These are phyloP conservation scores for Festucalex cinctus DNA, from an alignment of 2,113 vertebrate genomes.

Conservation along the genomic window DNA sequence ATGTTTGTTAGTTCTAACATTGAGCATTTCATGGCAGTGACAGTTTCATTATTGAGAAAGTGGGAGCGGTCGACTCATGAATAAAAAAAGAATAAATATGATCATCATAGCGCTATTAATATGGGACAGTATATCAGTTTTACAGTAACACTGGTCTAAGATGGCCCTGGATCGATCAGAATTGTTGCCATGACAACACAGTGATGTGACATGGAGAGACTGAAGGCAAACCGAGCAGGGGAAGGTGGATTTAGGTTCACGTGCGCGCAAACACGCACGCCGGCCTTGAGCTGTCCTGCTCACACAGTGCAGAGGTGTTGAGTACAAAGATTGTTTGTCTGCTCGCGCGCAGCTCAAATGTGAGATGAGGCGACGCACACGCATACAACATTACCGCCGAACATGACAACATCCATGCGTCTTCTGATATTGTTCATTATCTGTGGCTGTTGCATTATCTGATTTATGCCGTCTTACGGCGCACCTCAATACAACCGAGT, in stretches of 20 bases:
- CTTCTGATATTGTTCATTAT: conserved; percentile 68
- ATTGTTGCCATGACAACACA: conserved; percentile 81
- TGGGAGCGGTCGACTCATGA: not conserved
- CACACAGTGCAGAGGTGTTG: conserved; percentile 8
- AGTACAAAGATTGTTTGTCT: conserved; percentile 28
- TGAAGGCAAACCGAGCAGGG: conserved; percentile 29
- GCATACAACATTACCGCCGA: conserved; percentile 54
- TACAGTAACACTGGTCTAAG: conserved; percentile 79
- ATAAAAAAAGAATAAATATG: not conserved
- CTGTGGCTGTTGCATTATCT: conserved; percentile 53
- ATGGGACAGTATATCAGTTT: conserved; percentile 41
- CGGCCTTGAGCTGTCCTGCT: conserved; percentile 6
- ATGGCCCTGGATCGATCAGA: conserved; percentile 87
- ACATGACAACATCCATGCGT: conserved; percentile 64
- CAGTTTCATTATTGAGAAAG: not conserved
- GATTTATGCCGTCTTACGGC: conserved; percentile 62
- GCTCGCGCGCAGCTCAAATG: conserved; percentile 24
- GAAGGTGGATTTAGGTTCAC: conserved; percentile 42
- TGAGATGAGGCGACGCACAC: conserved; percentile 19
- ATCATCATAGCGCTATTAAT: not conserved
- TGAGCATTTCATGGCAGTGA: too few species aligned
- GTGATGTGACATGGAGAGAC: conserved; percentile 38
- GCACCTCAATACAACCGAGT: conserved; percentile 50
- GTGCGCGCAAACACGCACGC: not conserved
- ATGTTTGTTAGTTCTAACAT: too few species aligned